phyloP scores from a whole-genome alignment of 35 echinoderm and acorn worm species.

The Apostichopus parvimensis region DNA sequence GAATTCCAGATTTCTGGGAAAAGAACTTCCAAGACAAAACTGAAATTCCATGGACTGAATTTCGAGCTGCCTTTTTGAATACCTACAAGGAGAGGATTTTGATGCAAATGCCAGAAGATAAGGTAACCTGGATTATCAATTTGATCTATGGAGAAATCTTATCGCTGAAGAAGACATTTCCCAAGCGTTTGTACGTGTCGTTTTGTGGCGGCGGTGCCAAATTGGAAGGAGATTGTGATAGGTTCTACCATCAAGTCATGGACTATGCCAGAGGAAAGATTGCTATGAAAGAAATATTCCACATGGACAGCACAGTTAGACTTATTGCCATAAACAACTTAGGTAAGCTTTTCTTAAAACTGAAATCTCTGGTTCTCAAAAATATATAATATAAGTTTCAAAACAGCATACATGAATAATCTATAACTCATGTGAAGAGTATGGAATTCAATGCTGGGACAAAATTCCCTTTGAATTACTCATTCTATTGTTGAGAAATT shows the following conservation, averaged over 20 bases:
- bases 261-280: conserved; percentile 78
- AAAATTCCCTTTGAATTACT: too few species aligned
- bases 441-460: too few species aligned
- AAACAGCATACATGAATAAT: too few species aligned
- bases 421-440: too few species aligned
- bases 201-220: conserved; percentile 5
- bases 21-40: conserved; percentile 44
- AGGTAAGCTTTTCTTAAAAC: conserved; percentile 46
- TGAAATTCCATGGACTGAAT: conserved; percentile 77
- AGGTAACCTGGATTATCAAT: conserved; percentile 77
- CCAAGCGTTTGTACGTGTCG: conserved; percentile 27
- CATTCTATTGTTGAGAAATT: too few species aligned
- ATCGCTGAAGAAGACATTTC: conserved; percentile 60
- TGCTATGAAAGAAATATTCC: conserved; percentile 87
- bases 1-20: conserved; percentile 81
- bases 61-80: conserved; percentile 67
- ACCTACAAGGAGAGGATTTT: conserved; percentile 69
- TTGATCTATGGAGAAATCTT: conserved; percentile 85
- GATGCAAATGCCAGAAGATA: conserved; percentile 64
- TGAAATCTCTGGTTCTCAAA: too few species aligned
- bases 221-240: conserved; percentile 66
- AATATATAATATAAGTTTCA: too few species aligned
- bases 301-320: conserved; percentile 95
- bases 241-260: conserved; percentile 76
- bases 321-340: conserved; percentile 89